A percentile compares a stretch with the other conserved stretches of the same genome.
These are phyloP conservation scores for Chaenodraco wilsoni DNA, from an alignment of 2,797 vertebrate species.

Conservation along the genomic window DNA sequence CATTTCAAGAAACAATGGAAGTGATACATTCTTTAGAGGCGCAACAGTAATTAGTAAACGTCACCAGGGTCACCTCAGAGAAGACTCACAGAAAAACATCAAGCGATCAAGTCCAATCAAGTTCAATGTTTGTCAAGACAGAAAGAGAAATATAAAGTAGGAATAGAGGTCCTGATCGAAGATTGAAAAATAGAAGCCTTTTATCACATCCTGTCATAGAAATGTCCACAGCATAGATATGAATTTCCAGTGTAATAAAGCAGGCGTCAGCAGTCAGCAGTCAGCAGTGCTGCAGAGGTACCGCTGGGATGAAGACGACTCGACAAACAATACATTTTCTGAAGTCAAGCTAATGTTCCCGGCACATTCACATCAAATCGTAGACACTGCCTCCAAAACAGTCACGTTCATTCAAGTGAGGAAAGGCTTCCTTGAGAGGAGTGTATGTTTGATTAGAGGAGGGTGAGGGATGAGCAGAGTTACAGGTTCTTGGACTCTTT, in stretches of 20 bases:
- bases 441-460: slow-evolving; percentile 19
- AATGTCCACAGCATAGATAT: slow-evolving; percentile 34
- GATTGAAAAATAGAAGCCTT: slow-evolving; percentile 63
- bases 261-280: slow-evolving; percentile 8
- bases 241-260: slow-evolving; percentile 30
- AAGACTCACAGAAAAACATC: slow-evolving; percentile 33
- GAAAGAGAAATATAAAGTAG: slow-evolving; percentile 37
- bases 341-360: not conserved
- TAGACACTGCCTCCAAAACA: not conserved
- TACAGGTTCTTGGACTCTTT: slow-evolving; percentile 3
- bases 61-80: slow-evolving; percentile 19
- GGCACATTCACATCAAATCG: slow-evolving; percentile 6
- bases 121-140: slow-evolving; percentile 52
- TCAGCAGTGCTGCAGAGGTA: slow-evolving; percentile 1
- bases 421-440: slow-evolving; percentile 22
- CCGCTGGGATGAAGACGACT: not conserved
- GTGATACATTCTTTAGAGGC: slow-evolving; percentile 59
- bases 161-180: slow-evolving; percentile 34
- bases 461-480: slow-evolving; percentile 16
- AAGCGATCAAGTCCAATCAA: slow-evolving; percentile 30
- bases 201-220: slow-evolving; percentile 43
- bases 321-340: not conserved
- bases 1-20: slow-evolving; percentile 7
- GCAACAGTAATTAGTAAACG: slow-evolving; percentile 34
- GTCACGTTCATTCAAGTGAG: slow-evolving; percentile 19